Conservation (phyloP, 2,888 invertebrate genomes). For the Chaetogeoica ovagalla region DNA sequence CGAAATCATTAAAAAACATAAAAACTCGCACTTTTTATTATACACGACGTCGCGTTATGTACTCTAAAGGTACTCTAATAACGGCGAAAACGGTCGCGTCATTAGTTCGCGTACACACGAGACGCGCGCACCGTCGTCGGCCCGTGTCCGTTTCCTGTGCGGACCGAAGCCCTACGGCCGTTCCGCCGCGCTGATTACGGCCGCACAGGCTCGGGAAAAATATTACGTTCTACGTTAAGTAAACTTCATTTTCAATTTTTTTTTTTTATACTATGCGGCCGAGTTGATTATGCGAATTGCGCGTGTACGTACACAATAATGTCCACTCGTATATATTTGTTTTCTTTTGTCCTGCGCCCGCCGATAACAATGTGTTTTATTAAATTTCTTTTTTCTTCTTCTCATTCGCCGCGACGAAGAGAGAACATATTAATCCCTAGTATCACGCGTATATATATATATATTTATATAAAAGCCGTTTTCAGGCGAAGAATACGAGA, state of each 20-base stretch:
- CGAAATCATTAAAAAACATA: conserved; percentile 44
- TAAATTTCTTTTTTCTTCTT: neutral
- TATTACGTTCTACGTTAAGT: conserved; percentile 13
- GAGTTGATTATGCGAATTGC: conserved; percentile 12
- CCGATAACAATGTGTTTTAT: conserved; percentile 29
- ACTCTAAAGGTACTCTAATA: neutral
- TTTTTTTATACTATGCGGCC: conserved; percentile 9
- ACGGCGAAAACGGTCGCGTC: conserved; percentile 44
- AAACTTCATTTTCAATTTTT: neutral
- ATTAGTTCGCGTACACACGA: conserved; percentile 23
- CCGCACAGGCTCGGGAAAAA: conserved; percentile 7
- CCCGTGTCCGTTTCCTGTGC: conserved; percentile 24
- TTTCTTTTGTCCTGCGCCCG: conserved; percentile 13
- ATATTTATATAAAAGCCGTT: too few species aligned
- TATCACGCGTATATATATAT: too few species aligned
- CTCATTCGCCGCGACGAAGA: too few species aligned
- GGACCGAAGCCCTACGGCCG: conserved; percentile 2
- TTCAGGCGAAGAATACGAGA: too few species aligned
- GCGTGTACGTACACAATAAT: neutral
- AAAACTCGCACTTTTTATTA: conserved; percentile 19
- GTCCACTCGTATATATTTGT: neutral
- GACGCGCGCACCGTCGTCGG: conserved; percentile 1
- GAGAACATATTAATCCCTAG: too few species aligned
- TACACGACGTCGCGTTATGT: neutral
- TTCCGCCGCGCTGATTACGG: neutral